These are phyloP conservation scores for Drosophila diplacantha DNA, from an alignment of 2,888 invertebrate species.

Conservation along the genomic window DNA sequence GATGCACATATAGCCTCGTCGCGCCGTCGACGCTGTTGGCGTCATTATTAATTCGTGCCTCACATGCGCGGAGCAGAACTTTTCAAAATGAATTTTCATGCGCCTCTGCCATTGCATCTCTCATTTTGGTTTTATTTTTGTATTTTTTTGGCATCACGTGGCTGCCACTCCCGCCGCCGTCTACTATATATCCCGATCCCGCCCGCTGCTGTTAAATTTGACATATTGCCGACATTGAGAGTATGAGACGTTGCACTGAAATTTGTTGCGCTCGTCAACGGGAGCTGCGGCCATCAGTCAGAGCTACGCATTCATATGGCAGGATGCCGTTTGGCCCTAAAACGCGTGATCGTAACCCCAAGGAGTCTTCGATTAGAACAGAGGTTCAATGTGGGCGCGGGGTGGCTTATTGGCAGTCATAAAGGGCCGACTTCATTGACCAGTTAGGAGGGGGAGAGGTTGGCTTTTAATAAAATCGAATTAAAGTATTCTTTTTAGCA, in stretches of 20 bases:
- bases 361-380: constrained; percentile 15
- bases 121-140: constrained; percentile 34
- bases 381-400: constrained; percentile 11
- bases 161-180: constrained; percentile 30
- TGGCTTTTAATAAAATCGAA: background rate
- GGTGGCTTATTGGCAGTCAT: background rate
- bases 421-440: background rate
- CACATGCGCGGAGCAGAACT: constrained; percentile 44
- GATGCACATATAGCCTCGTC: constrained; percentile 27
- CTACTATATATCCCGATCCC: constrained; percentile 17
- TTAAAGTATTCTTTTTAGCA: no score
- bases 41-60: constrained; percentile 67
- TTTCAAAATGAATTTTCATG: constrained; percentile 62
- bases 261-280: constrained; percentile 71
- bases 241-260: constrained; percentile 68
- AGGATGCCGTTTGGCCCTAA: constrained; percentile 8
- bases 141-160: constrained; percentile 64
- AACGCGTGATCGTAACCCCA: constrained; percentile 3
- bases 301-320: constrained; percentile 33
- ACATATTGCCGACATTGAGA: constrained; percentile 70
- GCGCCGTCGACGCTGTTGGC: constrained; percentile 46
- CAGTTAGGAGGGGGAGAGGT: background rate
- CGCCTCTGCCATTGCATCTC: constrained; percentile 42
- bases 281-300: constrained; percentile 55
- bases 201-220: constrained; percentile 49